Percentiles rank a stretch among this genome's conserved stretches.
Evolutionary conservation across 2,888 invertebrate species (phyloP).

Genomic region (Pammene aurita): DNA sequence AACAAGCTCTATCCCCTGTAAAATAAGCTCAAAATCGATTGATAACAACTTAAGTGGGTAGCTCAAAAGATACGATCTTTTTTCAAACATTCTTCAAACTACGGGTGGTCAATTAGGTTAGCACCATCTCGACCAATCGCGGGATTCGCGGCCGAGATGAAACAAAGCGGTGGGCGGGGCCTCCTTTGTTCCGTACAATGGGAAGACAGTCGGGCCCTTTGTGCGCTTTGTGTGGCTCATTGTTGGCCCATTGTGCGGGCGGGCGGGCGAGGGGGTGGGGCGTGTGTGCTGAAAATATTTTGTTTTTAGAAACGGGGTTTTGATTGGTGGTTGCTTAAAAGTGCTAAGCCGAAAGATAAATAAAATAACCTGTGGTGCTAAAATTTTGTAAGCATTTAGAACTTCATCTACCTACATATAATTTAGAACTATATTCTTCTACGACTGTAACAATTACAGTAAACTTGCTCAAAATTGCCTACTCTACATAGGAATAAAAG

Average conservation of each 20-base stretch:
- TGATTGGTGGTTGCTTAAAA: conserved; percentile 38
- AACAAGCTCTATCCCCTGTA: not conserved
- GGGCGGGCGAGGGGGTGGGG: conserved; percentile 44
- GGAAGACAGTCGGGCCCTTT: conserved; percentile 77
- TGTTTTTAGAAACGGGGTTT: conserved; percentile 48
- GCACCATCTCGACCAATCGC: conserved; percentile 63
- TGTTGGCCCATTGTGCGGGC: conserved; percentile 59
- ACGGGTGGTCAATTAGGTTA: conserved; percentile 64
- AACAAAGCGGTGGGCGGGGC: conserved; percentile 77
- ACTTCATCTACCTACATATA: too few relatives aligned
- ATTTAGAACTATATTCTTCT: too few relatives aligned
- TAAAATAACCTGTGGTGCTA: too few relatives aligned
- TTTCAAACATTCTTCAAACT: conserved; percentile 61
- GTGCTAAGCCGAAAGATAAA: too few relatives aligned
- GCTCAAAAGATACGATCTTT: conserved; percentile 52
- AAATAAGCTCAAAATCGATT: conserved; percentile 34
- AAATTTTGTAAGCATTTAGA: too few relatives aligned
- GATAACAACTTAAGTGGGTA: conserved; percentile 46
- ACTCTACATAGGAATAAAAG: too few relatives aligned
- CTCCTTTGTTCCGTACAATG: conserved; percentile 76
- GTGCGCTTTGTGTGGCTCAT: conserved; percentile 68
- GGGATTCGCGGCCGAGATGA: conserved; percentile 61
- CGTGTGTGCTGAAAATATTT: conserved; percentile 55
- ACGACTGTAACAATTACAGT: too few relatives aligned
- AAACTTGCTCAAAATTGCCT: too few relatives aligned